Evolutionary conservation across 2,888 invertebrate species (phyloP), one percentile per base, ranked within the genome.

Genomic region (Drosophila quasianomalipes): DNA sequence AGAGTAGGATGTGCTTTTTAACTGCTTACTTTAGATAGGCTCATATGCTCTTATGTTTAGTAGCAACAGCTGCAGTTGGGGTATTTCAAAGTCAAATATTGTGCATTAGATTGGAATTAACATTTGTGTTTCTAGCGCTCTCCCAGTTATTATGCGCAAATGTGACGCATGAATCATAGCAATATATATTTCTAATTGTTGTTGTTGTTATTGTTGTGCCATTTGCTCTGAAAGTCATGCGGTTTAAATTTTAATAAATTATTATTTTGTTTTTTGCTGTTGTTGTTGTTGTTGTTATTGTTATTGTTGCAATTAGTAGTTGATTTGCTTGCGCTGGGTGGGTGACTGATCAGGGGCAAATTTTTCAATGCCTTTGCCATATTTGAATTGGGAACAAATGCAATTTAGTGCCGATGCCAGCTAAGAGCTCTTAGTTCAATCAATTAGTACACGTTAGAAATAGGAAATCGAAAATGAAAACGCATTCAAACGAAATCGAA

Each of bases 211-310:
- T 66, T 79, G 49, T 80, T 55, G 26, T 71, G 70, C 75, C 80
- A 74, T 76, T 84, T 83, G 82, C 81, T 63, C 59, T 63, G 74
- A 88, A 85, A 85, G 84, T 84, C 89, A 82, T 85, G 86, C 86
- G 82, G 83, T 79, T 83, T 79, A 82, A 87, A 76, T 85, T 87
- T 87, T 89, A 87, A 87, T 89, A 87, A 87, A 87, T 87, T 85
- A 89, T 77, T 81, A 79, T 62, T 63, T 37, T 28, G 5, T 60
- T 60, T 49, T 52, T 73, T n/a, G n/a, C n/a, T 22, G 22, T 22
- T 22, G 22, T 35, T 63, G 6, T 65, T 70, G 60, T 54, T 75
- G 52, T 81, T 73, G 47, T 47, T 44, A 22, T 44, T 44, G 44
- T 26, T 16, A 9, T 47, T 47, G 47, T 16, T 26, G 47, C 47